phyloP scores from a whole-genome alignment of 2,797 vertebrate genomes.

The Apogon talboti region DNA sequence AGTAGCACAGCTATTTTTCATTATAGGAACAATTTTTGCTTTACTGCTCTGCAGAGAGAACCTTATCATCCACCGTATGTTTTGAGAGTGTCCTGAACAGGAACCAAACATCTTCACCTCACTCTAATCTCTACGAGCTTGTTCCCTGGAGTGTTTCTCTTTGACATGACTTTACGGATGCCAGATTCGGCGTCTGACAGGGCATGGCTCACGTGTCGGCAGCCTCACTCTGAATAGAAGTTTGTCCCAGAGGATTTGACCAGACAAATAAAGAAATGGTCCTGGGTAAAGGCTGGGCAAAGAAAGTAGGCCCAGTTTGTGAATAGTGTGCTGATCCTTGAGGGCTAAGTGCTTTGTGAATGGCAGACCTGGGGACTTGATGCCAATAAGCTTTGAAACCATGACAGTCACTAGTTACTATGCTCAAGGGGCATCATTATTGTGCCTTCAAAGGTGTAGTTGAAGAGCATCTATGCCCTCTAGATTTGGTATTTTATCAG shows the following conservation, averaged over 20 bases:
- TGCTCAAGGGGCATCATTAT: conserved; percentile 39
- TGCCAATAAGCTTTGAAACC: conserved; percentile 55
- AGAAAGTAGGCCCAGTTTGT: conserved; percentile 56
- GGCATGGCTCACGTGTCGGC: conserved; percentile 37
- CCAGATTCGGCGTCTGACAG: conserved; percentile 46
- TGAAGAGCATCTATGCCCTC: conserved; percentile 60
- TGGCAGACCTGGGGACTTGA: conserved; percentile 48
- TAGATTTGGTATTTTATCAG: conserved; percentile 35
- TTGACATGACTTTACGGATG: conserved; percentile 52
- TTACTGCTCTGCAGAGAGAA: conserved; percentile 36
- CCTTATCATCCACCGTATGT: conserved; percentile 40
- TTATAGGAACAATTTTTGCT: conserved; percentile 9
- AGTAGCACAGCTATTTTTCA: conserved; percentile 38
- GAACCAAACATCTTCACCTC: conserved; percentile 63
- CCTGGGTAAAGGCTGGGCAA: conserved; percentile 20
- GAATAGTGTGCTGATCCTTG: conserved; percentile 44
- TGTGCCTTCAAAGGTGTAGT: conserved; percentile 29
- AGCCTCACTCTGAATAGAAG: conserved; percentile 37
- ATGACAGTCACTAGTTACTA: conserved; percentile 19
- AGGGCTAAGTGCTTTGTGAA: conserved; percentile 66
- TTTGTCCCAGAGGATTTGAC: conserved; percentile 25
- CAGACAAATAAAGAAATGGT: conserved; percentile 43
- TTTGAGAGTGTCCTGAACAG: conserved; percentile 44
- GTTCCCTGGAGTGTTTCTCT: conserved; percentile 43
- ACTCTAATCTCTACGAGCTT: conserved; percentile 44